Percentiles rank a stretch among this genome's conserved stretches.
These are phyloP conservation scores for Brachyptera risi DNA, from an alignment of 2,888 invertebrate genomes.

Conservation along the genomic window DNA sequence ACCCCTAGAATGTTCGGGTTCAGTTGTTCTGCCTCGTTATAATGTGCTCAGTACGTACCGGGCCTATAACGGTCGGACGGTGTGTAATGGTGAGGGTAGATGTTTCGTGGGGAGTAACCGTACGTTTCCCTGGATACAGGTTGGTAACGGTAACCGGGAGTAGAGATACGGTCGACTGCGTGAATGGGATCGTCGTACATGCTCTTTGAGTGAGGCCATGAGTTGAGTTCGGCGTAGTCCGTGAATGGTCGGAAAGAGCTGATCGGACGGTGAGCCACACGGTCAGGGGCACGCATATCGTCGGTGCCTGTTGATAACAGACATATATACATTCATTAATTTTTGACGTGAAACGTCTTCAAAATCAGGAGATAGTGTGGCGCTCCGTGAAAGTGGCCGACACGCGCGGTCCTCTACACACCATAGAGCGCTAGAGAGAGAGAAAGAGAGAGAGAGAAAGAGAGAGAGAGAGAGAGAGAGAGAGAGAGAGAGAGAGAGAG, in stretches of 20 bases:
- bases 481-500: too few relatives aligned
- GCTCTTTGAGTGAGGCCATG: conserved; percentile 77
- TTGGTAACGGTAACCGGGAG: conserved; percentile 86
- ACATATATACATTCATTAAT: conserved; percentile 1
- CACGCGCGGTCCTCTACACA: too few relatives aligned
- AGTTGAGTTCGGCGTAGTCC: conserved; percentile 68
- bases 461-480: too few relatives aligned
- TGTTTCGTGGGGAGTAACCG: conserved; percentile 82
- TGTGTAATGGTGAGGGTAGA: conserved; percentile 83
- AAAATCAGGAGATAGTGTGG: too few relatives aligned
- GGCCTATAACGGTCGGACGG: conserved; percentile 73
- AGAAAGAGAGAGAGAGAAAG: too few relatives aligned
- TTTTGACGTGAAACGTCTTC: too few relatives aligned
- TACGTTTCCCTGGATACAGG: conserved; percentile 87
- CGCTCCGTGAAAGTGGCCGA: too few relatives aligned
- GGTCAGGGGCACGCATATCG: conserved; percentile 84
- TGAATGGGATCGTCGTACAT: conserved; percentile 81
- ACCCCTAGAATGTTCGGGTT: too few relatives aligned
- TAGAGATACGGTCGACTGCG: conserved; percentile 78
- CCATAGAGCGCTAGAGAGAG: too few relatives aligned
- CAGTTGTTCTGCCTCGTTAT: too few relatives aligned
- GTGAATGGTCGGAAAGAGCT: conserved; percentile 58
- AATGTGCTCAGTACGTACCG: conserved; percentile 66
- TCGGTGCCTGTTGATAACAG: conserved; percentile 68
- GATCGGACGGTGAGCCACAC: conserved; percentile 58